phyloP scores from a whole-genome alignment of 1,140 invertebrate genomes.

The Caenorhabditis latens region DNA sequence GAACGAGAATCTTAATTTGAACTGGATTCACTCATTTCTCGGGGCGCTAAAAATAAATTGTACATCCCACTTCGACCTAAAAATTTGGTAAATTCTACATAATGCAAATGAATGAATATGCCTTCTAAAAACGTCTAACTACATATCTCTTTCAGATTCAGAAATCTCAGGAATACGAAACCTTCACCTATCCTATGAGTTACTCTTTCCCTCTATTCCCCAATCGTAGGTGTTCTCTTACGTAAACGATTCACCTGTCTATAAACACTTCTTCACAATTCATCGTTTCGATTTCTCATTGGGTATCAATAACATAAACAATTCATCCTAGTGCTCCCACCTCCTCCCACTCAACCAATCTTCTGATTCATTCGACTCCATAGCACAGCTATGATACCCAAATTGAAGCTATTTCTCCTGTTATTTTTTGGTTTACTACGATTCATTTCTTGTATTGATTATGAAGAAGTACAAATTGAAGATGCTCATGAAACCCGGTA shows the following conservation, averaged over 20 bases:
- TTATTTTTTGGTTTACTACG: slow-evolving; percentile 9
- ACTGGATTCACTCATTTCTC: no score
- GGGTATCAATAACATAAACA: slow-evolving; percentile 47
- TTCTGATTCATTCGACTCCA: background rate
- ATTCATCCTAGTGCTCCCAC: background rate
- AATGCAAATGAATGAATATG: no score
- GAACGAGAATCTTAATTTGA: no score
- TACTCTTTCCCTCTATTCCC: background rate
- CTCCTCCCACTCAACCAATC: background rate
- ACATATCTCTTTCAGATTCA: no score
- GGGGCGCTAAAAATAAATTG: no score
- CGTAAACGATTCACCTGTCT: slow-evolving; percentile 14
- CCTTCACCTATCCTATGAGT: background rate
- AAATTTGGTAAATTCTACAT: no score
- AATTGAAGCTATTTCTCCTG: background rate
- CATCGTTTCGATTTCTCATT: slow-evolving; percentile 15
- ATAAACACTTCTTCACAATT: slow-evolving; percentile 2
- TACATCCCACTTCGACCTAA: no score
- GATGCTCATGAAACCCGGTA: slow-evolving; percentile 58
- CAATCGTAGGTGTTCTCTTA: slow-evolving; percentile 24
- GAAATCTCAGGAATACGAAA: background rate
- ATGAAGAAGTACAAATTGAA: slow-evolving; percentile 53
- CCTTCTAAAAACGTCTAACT: no score
- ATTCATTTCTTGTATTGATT: background rate
- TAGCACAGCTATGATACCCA: background rate